phyloP scores from a whole-genome alignment of 1,140 invertebrate species.

The Camponotus pennsylvanicus region DNA sequence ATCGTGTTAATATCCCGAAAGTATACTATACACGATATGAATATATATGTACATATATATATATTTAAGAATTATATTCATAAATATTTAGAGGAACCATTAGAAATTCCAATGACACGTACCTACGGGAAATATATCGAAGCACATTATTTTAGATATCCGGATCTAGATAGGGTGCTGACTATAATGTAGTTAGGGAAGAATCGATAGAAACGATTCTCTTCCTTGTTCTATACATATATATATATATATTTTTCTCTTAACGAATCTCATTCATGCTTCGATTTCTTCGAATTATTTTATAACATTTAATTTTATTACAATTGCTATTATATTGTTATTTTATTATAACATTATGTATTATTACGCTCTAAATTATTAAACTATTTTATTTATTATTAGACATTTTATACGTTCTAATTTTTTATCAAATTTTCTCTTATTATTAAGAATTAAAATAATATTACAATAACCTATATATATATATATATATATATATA shows the following conservation, averaged over 20 bases:
- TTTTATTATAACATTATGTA: neutral
- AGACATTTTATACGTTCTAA: neutral
- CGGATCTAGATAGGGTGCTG: conserved; percentile 47
- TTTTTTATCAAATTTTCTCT: neutral
- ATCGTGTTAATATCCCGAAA: conserved; percentile 34
- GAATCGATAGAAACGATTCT: conserved; percentile 49
- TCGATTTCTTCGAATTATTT: neutral
- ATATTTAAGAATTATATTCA: conserved; percentile 25
- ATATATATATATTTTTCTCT: neutral
- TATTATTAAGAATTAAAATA: conserved; percentile 19
- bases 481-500: conserved; percentile 4
- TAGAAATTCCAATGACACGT: conserved; percentile 41
- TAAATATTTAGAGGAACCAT: neutral
- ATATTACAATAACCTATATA: neutral
- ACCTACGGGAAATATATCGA: conserved; percentile 39
- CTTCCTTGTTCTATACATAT: conserved; percentile 47
- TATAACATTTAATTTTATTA: conserved; percentile 10
- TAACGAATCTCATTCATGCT: conserved; percentile 17
- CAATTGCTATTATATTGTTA: neutral
- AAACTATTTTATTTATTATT: neutral
- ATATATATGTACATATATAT: neutral
- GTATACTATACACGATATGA: conserved; percentile 7
- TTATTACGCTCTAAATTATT: conserved; percentile 1
- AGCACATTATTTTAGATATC: conserved; percentile 66
- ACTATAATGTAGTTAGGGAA: conserved; percentile 46